Evolutionary conservation across 2,113 vertebrate species (phyloP), one percentile per base, ranked within the genome.

Genomic region (Oophaga pumilio): DNA sequence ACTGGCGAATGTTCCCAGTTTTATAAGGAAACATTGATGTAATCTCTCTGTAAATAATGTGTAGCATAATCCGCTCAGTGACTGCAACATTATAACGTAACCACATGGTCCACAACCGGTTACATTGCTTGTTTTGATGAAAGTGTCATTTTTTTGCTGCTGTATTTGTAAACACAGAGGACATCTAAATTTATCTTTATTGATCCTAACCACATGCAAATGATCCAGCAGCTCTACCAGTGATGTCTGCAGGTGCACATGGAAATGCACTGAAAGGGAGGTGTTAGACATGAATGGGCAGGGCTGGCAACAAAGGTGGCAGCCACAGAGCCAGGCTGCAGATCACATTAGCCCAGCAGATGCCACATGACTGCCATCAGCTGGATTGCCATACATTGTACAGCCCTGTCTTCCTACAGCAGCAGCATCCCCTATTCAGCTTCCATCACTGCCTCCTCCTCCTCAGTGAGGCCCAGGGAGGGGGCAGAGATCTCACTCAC

Each of bases 371-470:
- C 53, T 28, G 4, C 76, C 62, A 52, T 76, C 60, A 15, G 17
- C 60, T 68, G 28, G 20, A 79, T n/a, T 79, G 85, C 73, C 13
- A 50, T 66, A 66, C 8, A 52, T 9, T 60, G 68, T 52, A n/a
- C 10, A 56, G 84, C 53, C 53, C 71, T 77, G 73, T 60, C 84
- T 64, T 33, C 56, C 20, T 13, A 24, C 24, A 50, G 26, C 84
- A 50, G 26, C 84, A 85, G 85, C 85, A 87, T 81, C 85, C 74
- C 77, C 53, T 33, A 33, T 69, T 18, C 49, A 22, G 28, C 62
- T 33, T 62, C 14, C 10, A 52, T 66, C 50, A 13, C 77, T 66
- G 1, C 85, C 85, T 59, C 74, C 84, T 74, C 60, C 49, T 53
- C 9, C 76, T 56, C 11, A 76, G 43, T 49, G 33, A 81, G 62